Percentiles rank a stretch among this genome's conserved stretches.
Conservation (phyloP, 1,140 invertebrate genomes). For the Cyclargus thomasi region DNA sequence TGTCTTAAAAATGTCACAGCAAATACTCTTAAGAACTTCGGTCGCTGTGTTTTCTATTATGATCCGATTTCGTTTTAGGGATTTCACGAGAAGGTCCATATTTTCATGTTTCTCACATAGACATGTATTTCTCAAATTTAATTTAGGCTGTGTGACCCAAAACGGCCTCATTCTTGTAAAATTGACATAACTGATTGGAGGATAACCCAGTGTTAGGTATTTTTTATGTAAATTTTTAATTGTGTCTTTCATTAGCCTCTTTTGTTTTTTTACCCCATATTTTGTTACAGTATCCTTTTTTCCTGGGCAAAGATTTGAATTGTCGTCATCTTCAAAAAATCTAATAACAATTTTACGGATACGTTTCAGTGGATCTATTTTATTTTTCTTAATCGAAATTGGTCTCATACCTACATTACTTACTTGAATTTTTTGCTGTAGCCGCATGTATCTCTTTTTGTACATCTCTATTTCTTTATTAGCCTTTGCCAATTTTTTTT, state of each 20-base stretch:
- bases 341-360: constrained; percentile 14
- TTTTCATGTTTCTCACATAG: not conserved
- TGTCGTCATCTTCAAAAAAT: constrained; percentile 5
- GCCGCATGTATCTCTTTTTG: constrained; percentile 17
- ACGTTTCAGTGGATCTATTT: constrained; percentile 7
- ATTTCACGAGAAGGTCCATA: constrained; percentile 13
- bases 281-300: constrained; percentile 8
- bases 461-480: constrained; percentile 16
- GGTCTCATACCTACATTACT: constrained; percentile 10
- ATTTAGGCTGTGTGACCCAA: constrained; percentile 5
- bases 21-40: not conserved
- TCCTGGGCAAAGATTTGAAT: not conserved
- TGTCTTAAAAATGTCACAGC: not conserved
- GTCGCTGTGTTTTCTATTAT: constrained; percentile 9
- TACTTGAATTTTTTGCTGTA: constrained; percentile 8
- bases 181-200: constrained; percentile 1
- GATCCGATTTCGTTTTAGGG: not conserved
- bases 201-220: constrained; percentile 2
- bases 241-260: constrained; percentile 1
- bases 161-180: constrained; percentile 12
- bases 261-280: constrained; percentile 11
- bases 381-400: constrained; percentile 15
- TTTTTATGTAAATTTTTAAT: constrained; percentile 10
- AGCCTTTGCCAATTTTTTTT: constrained; percentile 15
- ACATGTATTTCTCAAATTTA: not conserved